Evolutionary conservation across 2,113 vertebrate species (phyloP), one percentile per base, ranked within the genome.

Genomic region (Pavo muticus): DNA sequence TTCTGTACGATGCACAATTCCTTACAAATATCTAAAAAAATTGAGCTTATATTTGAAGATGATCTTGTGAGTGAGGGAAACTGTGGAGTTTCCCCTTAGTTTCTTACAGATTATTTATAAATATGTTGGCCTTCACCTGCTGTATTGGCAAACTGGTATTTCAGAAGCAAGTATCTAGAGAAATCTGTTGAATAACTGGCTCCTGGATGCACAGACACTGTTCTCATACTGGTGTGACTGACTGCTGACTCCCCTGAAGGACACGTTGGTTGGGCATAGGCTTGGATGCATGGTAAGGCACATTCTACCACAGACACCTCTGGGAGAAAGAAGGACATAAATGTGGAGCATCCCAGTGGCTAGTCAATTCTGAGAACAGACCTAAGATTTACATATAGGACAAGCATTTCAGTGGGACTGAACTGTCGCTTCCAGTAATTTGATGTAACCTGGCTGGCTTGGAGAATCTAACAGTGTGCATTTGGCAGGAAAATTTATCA

Each of bases 81-180:
- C 71, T 30, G 65, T 40, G 65, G 0, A 45, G 54, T 95, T 95
- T 94, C 14, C 88, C 78, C 48, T 3, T 39, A 84, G 68, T 80
- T 94, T 93, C 87, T 85, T 90, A 4, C 65, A 74, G 87, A 60
- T 95, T 85, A 91, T 95, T 94, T 96, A 72, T 91, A 86, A 91
- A 95, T 52, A 81, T 91, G 91, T 78, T 47, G 90, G 85, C 68
- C 78, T 95, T 94, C 2, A 30, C 79, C 85, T 74, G 85, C 93
- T 84, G 72, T 60, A 75, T 32, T 93, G 91, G 75, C 90, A 85
- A 74, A 78, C 75, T 68, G 47, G 25, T 90, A 91, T 60, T 61
- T 97, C 91, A 91, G 72, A 90, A 40, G 74, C 40, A 35, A 5
- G 1, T 7, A 32, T 47, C 72, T 60, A 42, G 5, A 69, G 69